Conservation (phyloP, 2,113 vertebrate genomes). For the Lethenteron reissneri region DNA sequence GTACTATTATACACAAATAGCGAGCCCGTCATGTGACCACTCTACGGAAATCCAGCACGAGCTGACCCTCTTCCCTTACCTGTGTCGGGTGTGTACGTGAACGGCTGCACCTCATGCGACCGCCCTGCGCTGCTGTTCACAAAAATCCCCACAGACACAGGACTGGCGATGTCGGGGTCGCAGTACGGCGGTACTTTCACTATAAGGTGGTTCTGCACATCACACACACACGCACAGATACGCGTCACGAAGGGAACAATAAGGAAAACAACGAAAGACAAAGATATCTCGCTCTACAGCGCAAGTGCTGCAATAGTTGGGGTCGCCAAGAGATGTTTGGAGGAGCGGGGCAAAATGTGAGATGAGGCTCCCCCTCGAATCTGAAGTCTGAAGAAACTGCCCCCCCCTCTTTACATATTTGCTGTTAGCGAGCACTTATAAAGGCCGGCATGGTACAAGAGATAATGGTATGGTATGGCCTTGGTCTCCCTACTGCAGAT, state of each 20-base stretch:
- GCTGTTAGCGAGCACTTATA: neutral
- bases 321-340: neutral
- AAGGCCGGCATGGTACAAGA: no score
- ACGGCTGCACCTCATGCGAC: constrained; percentile 76
- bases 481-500: no score
- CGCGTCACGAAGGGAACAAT: constrained; percentile 11
- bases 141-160: constrained; percentile 70
- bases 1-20: no score
- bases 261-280: constrained; percentile 9
- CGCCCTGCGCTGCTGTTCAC: constrained; percentile 83
- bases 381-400: neutral
- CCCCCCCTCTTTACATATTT: neutral
- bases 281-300: neutral
- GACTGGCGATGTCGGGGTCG: constrained; percentile 46
- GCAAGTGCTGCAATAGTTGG: neutral
- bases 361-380: neutral
- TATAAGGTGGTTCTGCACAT: constrained; percentile 72
- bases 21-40: no score
- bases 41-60: no score
- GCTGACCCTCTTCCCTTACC: constrained; percentile 21
- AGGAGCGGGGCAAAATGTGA: neutral
- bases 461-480: no score
- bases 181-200: constrained; percentile 88
- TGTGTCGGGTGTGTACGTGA: constrained; percentile 81
- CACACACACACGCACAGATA: constrained; percentile 9